phyloP scores from a whole-genome alignment of 2,797 vertebrate species.

The Ceryle rudis region DNA sequence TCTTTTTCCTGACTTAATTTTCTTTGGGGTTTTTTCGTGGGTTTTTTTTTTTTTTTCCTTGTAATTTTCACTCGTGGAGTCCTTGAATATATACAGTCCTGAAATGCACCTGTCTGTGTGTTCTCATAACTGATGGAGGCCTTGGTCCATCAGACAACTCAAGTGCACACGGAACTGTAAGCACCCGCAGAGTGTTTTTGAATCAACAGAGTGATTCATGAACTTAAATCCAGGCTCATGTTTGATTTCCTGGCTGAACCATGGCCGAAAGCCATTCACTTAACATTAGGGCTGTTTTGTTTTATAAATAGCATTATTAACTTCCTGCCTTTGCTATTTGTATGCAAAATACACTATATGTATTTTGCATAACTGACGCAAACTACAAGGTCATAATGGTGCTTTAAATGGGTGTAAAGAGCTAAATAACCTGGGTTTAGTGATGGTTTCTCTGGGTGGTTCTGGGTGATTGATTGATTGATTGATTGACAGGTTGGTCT shows the following conservation, averaged over 20 bases:
- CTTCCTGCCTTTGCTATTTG: conserved; percentile 28
- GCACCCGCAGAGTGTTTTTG: neutral
- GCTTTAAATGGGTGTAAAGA: conserved; percentile 33
- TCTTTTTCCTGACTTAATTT: neutral
- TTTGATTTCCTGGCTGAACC: conserved; percentile 42
- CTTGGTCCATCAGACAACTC: neutral
- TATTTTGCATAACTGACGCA: conserved; percentile 35
- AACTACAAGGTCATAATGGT: conserved; percentile 29
- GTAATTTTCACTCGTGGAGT: neutral
- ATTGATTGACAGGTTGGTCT: conserved; percentile 6
- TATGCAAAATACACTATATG: conserved; percentile 20
- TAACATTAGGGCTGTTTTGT: conserved; percentile 34
- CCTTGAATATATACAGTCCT: neutral
- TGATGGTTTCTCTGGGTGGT: neutral
- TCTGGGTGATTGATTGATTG: neutral
- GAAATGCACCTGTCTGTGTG: neutral
- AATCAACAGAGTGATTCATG: conserved; percentile 2
- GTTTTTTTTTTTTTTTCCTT: neutral
- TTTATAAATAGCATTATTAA: conserved; percentile 54
- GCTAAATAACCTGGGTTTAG: conserved; percentile 14
- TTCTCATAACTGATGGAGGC: neutral
- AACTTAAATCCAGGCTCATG: neutral
- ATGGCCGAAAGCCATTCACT: conserved; percentile 18
- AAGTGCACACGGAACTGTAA: neutral
- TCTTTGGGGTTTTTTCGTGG: neutral